Evolutionary conservation across 2,888 invertebrate genomes (phyloP).

Genomic region (Gnatocerus cornutus): DNA sequence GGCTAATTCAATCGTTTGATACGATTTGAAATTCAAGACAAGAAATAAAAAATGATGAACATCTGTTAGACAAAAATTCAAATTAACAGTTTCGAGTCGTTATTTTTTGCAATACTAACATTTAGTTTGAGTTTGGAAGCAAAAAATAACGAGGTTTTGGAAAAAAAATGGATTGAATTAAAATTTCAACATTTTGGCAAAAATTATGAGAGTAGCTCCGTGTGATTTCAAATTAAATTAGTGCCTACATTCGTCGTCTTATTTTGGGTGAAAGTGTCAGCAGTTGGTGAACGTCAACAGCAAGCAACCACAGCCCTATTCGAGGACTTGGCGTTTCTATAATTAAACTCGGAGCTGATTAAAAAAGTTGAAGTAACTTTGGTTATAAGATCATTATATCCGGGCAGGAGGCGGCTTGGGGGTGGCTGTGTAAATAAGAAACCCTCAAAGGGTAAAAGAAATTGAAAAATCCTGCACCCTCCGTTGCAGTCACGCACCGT

Average conservation of each 20-base stretch:
- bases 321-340: constrained; percentile 60
- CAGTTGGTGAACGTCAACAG: constrained; percentile 28
- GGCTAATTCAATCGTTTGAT: not conserved
- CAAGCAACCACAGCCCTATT: constrained; percentile 23
- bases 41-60: no score
- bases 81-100: no score
- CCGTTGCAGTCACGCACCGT: constrained; percentile 58
- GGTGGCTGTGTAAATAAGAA: constrained; percentile 62
- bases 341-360: constrained; percentile 65
- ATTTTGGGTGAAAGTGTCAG: constrained; percentile 15
- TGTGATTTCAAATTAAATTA: no score
- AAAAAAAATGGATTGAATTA: no score
- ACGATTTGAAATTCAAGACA: not conserved
- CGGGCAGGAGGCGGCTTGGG: constrained; percentile 41
- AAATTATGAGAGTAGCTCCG: no score
- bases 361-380: constrained; percentile 66
- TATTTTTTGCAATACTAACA: no score
- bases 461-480: constrained; percentile 59
- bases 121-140: no score
- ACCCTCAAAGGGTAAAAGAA: constrained; percentile 61
- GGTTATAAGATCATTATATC: constrained; percentile 64
- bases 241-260: not conserved
- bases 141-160: no score
- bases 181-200: no score
- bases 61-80: no score